phyloP scores from a whole-genome alignment of 2,797 vertebrate genomes.

The Merluccius polli region DNA sequence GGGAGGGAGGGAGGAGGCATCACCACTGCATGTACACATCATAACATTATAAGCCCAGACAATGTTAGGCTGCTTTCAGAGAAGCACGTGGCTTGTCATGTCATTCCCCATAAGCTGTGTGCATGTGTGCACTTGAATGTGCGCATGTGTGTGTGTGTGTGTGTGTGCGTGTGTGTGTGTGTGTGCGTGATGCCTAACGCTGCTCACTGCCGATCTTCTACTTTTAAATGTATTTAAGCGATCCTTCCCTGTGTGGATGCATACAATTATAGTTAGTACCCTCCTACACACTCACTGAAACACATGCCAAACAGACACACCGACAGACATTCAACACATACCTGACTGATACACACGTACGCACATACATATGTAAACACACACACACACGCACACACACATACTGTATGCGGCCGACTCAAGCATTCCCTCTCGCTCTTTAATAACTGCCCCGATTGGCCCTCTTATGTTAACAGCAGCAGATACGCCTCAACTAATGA shows the following conservation, averaged over 20 bases:
- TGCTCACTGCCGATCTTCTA: background rate
- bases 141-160: background rate
- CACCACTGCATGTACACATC: background rate
- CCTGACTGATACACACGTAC: conserved; percentile 7
- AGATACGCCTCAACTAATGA: conserved; percentile 45
- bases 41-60: background rate
- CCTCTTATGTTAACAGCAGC: conserved; percentile 26
- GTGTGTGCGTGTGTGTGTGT: background rate
- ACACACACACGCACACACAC: background rate
- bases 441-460: conserved; percentile 26
- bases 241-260: background rate
- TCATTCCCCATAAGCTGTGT: background rate
- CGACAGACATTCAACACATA: background rate
- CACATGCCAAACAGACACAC: background rate
- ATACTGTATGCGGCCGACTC: background rate
- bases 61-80: background rate
- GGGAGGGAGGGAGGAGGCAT: too few relatives aligned
- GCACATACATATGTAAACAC: background rate
- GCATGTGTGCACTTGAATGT: too few relatives aligned
- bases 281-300: background rate
- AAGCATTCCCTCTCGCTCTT: conserved; percentile 8
- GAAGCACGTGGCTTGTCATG: background rate
- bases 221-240: background rate
- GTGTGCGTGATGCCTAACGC: background rate
- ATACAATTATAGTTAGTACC: background rate